Evolutionary conservation across 2,797 vertebrate genomes (phyloP).

Genomic region (Adelosebastes latens): DNA sequence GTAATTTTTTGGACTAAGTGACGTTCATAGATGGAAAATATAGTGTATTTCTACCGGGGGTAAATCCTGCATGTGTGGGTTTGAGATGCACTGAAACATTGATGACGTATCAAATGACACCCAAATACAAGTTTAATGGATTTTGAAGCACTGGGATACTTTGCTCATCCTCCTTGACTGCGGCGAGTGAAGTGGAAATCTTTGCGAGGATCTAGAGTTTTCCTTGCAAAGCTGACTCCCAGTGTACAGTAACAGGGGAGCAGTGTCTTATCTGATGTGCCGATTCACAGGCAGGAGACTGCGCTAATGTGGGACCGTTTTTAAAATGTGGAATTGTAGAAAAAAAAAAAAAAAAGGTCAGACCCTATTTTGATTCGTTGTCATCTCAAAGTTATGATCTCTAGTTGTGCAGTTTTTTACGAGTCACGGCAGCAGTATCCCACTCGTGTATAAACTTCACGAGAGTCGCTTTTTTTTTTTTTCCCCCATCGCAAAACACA

Average conservation of each 20-base stretch:
- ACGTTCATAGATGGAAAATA: conserved; percentile 67
- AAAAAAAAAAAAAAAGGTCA: conserved; percentile 61
- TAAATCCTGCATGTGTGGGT: conserved; percentile 74
- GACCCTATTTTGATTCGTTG: conserved; percentile 55
- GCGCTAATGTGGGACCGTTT: conserved; percentile 62
- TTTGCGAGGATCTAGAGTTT: conserved; percentile 76
- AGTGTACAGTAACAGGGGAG: conserved; percentile 75
- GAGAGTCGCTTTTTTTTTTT: conserved; percentile 39
- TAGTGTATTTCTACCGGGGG: conserved; percentile 55
- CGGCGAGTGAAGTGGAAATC: conserved; percentile 82
- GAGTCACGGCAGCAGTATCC: conserved; percentile 43
- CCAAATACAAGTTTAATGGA: conserved; percentile 85
- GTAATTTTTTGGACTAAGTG: conserved; percentile 60
- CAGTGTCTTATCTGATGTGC: conserved; percentile 73
- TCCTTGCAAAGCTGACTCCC: conserved; percentile 72
- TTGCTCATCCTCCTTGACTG: conserved; percentile 76
- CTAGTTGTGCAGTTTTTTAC: conserved; percentile 51
- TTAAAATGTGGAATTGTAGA: conserved; percentile 8
- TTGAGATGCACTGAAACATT: conserved; percentile 82
- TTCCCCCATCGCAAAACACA: conserved; percentile 27
- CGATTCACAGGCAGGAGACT: conserved; percentile 68
- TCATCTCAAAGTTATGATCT: conserved; percentile 66
- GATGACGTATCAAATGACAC: conserved; percentile 85
- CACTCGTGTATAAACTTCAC: conserved; percentile 62
- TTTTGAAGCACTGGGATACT: conserved; percentile 78